Evolutionary conservation across 2,888 invertebrate species (phyloP), one percentile per base, ranked within the genome.

Genomic region (Toxonevra muliebris): DNA sequence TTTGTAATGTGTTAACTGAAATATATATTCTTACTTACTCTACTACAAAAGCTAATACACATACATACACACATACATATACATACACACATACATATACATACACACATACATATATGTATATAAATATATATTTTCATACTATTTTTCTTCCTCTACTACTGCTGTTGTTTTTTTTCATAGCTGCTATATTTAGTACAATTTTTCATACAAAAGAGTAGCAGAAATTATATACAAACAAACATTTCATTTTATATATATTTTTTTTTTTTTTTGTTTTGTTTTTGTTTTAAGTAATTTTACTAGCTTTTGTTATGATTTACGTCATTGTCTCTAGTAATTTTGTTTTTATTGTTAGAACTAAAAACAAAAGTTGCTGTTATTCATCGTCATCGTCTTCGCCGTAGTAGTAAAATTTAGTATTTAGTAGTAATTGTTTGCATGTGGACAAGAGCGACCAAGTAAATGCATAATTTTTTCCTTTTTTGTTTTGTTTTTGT

Each of bases 271-370:
- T 53, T 66, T 66, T 64, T n/a, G n/a, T n/a, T n/a, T n/a, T n/a
- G 68, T 65, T 68, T 62, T 62, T 45, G 58, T 62, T 43, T 60
- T 50, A 54, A 54, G 30, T 30, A 30, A 30, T 30, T 30, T 15
- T 11, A 19, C 45, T 17, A 43, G 41, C 43, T 15, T 59, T 43
- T 59, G 58, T 59, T 59, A 59, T 59, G 58, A 43, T 59, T 59
- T 59, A 59, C 0, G 10, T 12, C 58, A 43, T 59, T 59, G 42
- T 59, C 43, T 57, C 7, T 30, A 30, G 30, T 30, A 30, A 30
- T 30, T 30, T 30, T 30, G 30, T 30, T 30, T 30, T 30, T 30
- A 7, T 30, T 30, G 30, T 30, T 30, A 30, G 30, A 30, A 30
- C 30, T 30, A 30, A 30, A 30, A 30, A 7, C 30, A 30, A 30